A percentile compares a stretch with the other conserved stretches of the same genome.
Conservation (phyloP, 1,140 invertebrate species). For the Thereuonema tuberculata region DNA sequence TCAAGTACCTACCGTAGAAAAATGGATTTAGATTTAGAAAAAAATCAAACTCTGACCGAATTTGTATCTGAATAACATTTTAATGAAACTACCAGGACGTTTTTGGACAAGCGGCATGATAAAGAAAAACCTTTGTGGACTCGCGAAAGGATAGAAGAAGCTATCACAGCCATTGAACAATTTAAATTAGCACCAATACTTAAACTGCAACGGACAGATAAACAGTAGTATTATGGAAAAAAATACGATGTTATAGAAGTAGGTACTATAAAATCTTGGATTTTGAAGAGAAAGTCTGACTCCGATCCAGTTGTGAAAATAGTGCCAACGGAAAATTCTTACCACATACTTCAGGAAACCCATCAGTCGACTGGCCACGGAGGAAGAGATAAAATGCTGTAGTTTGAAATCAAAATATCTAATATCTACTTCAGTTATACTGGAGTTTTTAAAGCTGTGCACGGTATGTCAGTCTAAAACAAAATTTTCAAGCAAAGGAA, state of each 20-base stretch:
- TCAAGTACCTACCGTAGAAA: conserved; percentile 3
- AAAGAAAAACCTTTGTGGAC: background rate
- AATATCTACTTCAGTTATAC: conserved; percentile 2
- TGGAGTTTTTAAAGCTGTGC: conserved; percentile 11
- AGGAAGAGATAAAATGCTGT: conserved; percentile 12
- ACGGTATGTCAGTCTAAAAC: conserved; percentile 12
- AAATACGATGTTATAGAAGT: conserved; percentile 5
- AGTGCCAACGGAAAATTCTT: conserved; percentile 5
- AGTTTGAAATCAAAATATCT: conserved; percentile 2
- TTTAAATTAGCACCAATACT: conserved; percentile 10
- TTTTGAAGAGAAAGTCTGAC: conserved; percentile 8
- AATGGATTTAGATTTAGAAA: conserved; percentile 2
- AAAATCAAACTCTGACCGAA: conserved; percentile 10
- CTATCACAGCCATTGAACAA: conserved; percentile 11
- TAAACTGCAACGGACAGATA: conserved; percentile 10
- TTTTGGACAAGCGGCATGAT: background rate
- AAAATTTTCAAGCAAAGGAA: background rate
- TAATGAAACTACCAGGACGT: conserved; percentile 11
- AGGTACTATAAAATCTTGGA: background rate
- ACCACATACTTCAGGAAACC: conserved; percentile 5
- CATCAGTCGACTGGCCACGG: background rate
- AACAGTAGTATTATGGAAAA: conserved; percentile 6
- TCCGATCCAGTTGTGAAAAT: conserved; percentile 11
- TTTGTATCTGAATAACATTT: conserved; percentile 11
- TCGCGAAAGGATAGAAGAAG: conserved; percentile 1